These are phyloP conservation scores for Syrphus vitripennis DNA, from an alignment of 2,888 invertebrate genomes.

Conservation along the genomic window DNA sequence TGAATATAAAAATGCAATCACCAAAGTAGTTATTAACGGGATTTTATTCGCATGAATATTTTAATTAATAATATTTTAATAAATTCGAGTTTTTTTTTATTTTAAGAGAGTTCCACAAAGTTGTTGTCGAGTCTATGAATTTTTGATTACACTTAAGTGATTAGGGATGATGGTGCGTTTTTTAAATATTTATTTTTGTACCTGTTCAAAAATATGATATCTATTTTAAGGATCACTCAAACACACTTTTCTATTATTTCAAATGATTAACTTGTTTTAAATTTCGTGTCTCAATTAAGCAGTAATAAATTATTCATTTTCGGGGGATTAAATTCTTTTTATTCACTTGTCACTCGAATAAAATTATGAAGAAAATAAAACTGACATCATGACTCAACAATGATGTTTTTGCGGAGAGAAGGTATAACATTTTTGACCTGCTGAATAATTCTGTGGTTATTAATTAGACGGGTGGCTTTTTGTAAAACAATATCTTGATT, in stretches of 20 bases:
- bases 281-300: constrained; percentile 62
- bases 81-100: constrained; percentile 26
- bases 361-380: constrained; percentile 34
- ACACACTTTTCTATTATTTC: constrained; percentile 13
- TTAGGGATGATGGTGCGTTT: not conserved
- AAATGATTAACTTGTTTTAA: constrained; percentile 66
- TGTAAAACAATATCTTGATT: constrained; percentile 64
- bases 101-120: not conserved
- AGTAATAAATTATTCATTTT: constrained; percentile 60
- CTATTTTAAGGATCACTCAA: constrained; percentile 9
- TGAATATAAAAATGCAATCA: constrained; percentile 49
- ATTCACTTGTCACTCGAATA: constrained; percentile 21
- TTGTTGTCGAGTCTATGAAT: constrained; percentile 26
- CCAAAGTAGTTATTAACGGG: constrained; percentile 43
- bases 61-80: not conserved
- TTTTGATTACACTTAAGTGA: too few species aligned
- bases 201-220: not conserved
- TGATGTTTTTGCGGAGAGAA: constrained; percentile 42
- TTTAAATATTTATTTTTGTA: not conserved
- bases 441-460: constrained; percentile 64
- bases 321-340: constrained; percentile 14
- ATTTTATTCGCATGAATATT: constrained; percentile 58
- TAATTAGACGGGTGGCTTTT: constrained; percentile 66
- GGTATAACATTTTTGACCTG: constrained; percentile 53
- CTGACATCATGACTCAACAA: constrained; percentile 63